These are phyloP conservation scores for Diogma glabrata DNA, from an alignment of 2,888 invertebrate genomes.

Conservation along the genomic window DNA sequence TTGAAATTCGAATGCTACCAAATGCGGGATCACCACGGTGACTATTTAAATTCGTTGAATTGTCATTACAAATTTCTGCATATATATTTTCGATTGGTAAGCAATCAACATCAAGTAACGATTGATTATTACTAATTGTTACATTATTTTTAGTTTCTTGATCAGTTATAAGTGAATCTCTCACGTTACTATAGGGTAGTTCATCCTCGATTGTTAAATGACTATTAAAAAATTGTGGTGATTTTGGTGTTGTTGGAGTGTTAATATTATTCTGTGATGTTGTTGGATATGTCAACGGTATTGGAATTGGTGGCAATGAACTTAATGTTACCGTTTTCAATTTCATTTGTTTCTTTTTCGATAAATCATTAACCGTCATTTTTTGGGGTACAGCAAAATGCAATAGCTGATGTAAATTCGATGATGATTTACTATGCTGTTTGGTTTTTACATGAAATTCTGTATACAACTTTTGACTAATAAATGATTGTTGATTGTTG, in stretches of 20 bases:
- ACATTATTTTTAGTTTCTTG: neutral
- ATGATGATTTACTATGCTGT: conserved; percentile 50
- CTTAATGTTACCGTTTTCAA: neutral
- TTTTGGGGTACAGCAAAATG: conserved; percentile 35
- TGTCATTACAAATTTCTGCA: conserved; percentile 49
- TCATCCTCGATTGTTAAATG: conserved; percentile 42
- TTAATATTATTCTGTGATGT: neutral
- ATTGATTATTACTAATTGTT: neutral
- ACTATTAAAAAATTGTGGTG: conserved; percentile 28
- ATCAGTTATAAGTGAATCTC: conserved; percentile 44
- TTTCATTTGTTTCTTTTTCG: conserved; percentile 30
- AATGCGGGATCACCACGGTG: conserved; percentile 13
- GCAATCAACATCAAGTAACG: neutral
- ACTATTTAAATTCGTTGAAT: conserved; percentile 24
- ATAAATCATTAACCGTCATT: conserved; percentile 42
- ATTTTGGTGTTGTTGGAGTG: neutral
- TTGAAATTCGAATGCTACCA: neutral
- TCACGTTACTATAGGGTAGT: conserved; percentile 57
- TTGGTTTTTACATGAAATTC: conserved; percentile 63
- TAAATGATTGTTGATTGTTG: conserved; percentile 46
- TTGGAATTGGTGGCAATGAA: neutral
- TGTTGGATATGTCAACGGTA: no score
- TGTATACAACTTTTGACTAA: conserved; percentile 55
- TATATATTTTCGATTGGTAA: conserved; percentile 48
- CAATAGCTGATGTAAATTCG: conserved; percentile 40